Evolutionary conservation across 2,113 vertebrate species (phyloP).

Genomic region (Sinosuthora webbiana): DNA sequence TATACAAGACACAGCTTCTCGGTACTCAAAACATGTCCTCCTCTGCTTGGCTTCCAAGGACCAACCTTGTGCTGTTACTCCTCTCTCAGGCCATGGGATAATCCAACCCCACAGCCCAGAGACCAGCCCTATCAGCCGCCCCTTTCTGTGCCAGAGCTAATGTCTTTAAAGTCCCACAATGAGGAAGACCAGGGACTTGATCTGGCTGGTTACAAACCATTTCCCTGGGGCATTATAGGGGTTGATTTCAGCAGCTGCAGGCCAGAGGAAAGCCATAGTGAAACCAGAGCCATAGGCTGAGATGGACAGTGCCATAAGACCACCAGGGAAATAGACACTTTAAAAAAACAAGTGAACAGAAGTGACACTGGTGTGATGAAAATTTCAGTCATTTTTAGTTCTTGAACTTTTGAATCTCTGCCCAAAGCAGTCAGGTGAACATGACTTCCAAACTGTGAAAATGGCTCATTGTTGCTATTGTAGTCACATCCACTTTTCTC

Average conservation of each 20-base stretch:
- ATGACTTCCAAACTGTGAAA: background rate
- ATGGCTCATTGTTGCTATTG: background rate
- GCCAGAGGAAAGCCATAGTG: background rate
- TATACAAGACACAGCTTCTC: background rate
- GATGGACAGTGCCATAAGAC: background rate
- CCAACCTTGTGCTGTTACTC: background rate
- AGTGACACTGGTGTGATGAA: background rate
- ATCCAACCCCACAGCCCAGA: background rate
- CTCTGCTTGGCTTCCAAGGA: background rate
- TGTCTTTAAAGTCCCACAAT: background rate
- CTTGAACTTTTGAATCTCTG: background rate
- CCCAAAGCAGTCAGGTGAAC: background rate
- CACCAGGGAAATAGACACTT: background rate
- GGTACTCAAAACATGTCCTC: background rate
- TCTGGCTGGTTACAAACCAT: background rate
- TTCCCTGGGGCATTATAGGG: background rate
- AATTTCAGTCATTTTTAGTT: background rate
- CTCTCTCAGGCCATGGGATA: background rate
- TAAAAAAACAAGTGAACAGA: background rate
- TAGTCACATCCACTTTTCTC: background rate
- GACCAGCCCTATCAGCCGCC: rapidly evolving
- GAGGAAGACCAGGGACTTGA: background rate
- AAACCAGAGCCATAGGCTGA: background rate
- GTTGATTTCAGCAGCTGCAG: background rate
- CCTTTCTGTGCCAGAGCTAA: background rate